phyloP scores from a whole-genome alignment of 1,140 invertebrate species.

The Bombyx mandarina region DNA sequence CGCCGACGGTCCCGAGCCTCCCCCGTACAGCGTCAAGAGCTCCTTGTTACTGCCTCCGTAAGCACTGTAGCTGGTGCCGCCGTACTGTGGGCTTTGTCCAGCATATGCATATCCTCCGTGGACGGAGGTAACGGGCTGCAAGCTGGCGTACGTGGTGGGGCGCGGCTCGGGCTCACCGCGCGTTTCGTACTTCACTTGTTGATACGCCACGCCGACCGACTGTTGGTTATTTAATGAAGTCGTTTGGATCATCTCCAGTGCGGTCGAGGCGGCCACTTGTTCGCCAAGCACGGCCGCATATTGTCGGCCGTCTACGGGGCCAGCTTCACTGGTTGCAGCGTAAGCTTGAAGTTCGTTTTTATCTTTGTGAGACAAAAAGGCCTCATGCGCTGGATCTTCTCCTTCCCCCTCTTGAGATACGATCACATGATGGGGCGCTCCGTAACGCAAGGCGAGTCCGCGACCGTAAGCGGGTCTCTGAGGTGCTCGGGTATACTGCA shows the following conservation, averaged over 20 bases:
- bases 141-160: conserved; percentile 58
- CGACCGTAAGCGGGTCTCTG: conserved; percentile 34
- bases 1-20: conserved; percentile 20
- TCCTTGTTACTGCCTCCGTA: conserved; percentile 47
- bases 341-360: conserved; percentile 39
- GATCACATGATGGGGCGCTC: conserved; percentile 44
- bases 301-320: conserved; percentile 29
- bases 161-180: conserved; percentile 45
- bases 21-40: conserved; percentile 58
- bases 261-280: conserved; percentile 36
- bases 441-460: conserved; percentile 40
- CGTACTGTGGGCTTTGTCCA: conserved; percentile 51
- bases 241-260: conserved; percentile 63
- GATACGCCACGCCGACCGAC: conserved; percentile 56
- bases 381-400: conserved; percentile 39
- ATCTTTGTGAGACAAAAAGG: conserved; percentile 38
- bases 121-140: conserved; percentile 63
- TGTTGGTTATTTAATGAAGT: conserved; percentile 55
- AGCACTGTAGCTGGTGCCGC: conserved; percentile 35
- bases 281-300: conserved; percentile 44
- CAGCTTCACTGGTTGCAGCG: conserved; percentile 21
- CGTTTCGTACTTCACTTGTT: conserved; percentile 65
- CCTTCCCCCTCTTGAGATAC: conserved; percentile 39
- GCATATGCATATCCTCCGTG: conserved; percentile 43
- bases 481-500: conserved; percentile 32